phyloP scores from a whole-genome alignment of 2,113 vertebrate genomes.

The Otocyon megalotis region DNA sequence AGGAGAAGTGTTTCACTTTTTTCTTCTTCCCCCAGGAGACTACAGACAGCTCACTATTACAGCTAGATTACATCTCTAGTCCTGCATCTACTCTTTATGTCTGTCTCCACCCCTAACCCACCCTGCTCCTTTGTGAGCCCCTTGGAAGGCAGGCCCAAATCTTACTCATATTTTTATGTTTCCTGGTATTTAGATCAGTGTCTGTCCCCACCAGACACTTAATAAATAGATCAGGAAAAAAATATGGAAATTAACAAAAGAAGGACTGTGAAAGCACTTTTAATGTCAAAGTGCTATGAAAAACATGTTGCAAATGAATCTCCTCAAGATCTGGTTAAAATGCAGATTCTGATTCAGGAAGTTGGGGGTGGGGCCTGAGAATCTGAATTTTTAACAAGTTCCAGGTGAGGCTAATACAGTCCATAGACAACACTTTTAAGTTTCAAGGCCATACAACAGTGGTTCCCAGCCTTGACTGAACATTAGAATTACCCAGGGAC shows the following conservation, averaged over 20 bases:
- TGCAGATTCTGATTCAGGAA: neutral
- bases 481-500: neutral
- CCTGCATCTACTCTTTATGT: neutral
- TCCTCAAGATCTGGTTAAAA: neutral
- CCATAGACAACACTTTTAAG: neutral
- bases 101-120: neutral
- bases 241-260: neutral
- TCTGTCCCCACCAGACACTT: neutral
- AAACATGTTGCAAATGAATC: neutral
- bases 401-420: neutral
- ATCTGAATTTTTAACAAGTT: neutral
- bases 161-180: neutral
- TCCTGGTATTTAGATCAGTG: neutral
- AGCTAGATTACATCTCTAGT: neutral
- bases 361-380: neutral
- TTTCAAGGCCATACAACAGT: neutral
- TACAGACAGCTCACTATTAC: neutral
- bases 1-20: neutral
- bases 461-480: neutral
- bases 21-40: neutral
- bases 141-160: neutral
- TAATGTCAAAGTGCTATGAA: neutral
- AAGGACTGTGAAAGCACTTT: neutral
- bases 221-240: neutral
- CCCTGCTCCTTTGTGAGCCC: neutral